phyloP scores from a whole-genome alignment of 2,888 invertebrate species.

The Nemotelus nigrinus region DNA sequence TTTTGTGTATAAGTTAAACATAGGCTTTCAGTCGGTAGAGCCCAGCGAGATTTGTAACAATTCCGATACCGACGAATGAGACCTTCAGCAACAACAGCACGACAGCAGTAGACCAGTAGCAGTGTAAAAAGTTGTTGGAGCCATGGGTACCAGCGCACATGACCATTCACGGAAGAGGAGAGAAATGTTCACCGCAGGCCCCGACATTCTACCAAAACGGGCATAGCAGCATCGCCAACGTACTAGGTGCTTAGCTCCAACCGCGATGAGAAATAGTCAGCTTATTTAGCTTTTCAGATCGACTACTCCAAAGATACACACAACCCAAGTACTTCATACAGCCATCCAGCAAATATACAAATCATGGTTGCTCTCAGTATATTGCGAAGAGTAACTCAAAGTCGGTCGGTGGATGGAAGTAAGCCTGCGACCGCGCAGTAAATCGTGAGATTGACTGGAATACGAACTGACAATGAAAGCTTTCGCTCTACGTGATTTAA shows the following conservation, averaged over 20 bases:
- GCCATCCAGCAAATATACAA: too few species aligned
- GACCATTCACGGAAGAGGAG: slow-evolving; percentile 53
- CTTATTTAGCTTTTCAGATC: too few species aligned
- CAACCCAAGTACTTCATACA: too few species aligned
- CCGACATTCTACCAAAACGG: slow-evolving; percentile 22
- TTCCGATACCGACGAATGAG: not conserved
- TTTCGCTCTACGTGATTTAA: not conserved
- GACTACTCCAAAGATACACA: too few species aligned
- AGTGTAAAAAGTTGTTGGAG: not conserved
- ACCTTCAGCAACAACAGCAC: slow-evolving; percentile 14
- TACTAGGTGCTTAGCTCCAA: not conserved
- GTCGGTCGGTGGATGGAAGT: not conserved
- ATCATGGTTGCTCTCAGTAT: not conserved
- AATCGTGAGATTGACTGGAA: not conserved
- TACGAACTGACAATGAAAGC: not conserved
- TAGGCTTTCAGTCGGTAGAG: too few species aligned
- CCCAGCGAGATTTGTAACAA: slow-evolving; percentile 2
- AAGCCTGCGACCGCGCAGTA: not conserved
- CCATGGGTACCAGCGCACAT: slow-evolving; percentile 44
- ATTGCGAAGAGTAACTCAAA: not conserved
- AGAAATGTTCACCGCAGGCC: slow-evolving; percentile 50
- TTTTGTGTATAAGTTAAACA: too few species aligned
- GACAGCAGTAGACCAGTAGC: too few species aligned
- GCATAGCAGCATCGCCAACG: slow-evolving; percentile 28
- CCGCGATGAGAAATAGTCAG: not conserved